Base-by-base conservation (phyloP, 2,113 vertebrate genomes). In the Nipponia nippon region DNA sequence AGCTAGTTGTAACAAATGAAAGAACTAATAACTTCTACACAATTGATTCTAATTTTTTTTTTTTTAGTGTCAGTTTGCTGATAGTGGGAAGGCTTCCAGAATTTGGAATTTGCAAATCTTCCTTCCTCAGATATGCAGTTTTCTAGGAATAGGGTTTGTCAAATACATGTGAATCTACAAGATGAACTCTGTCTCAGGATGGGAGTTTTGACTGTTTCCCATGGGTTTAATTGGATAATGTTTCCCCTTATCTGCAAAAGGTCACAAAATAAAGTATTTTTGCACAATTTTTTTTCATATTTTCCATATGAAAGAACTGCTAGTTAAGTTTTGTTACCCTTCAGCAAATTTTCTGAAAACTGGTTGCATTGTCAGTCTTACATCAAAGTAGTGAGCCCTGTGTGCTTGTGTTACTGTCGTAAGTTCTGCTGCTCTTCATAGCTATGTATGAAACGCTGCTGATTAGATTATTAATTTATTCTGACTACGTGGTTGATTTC, bases 41-140 rank as follows among this genome's bases (percentile, higher is more conserved):
- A 30, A 13, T 40, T 50, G 44, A 32, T 58, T 67, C 29, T 76
- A 46, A 66, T 0, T 3, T 0, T 3, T 0, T 29, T 29, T 71
- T n/a, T 76, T 52, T 87, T 47, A 13, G 23, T 56, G 8, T n/a
- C 27, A 47, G 7, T 82, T 82, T 78, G 7, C 23, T 78, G 18
- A 26, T 42, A 49, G 13, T 29, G 29, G 34, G 16, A 77, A 59
- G 22, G 20, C 14, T 72, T 94, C 44, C 22, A 42, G 42, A 67
- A 81, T 58, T 26, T 72, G 30, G 7, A 89, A 77, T 55, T 53
- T 36, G 19, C 44, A 23, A 34, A 9, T 53, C 36, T 89, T 88
- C 18, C 21, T 83, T 90, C 34, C 34, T 73, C 38, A 58, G 8
- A 27, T 83, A 10, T 0, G 0, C 18, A n/a, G 7, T 83, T 90